Evolutionary conservation across 2,888 invertebrate genomes (phyloP), one percentile per base, ranked within the genome.

Genomic region (Portevinia maculata): DNA sequence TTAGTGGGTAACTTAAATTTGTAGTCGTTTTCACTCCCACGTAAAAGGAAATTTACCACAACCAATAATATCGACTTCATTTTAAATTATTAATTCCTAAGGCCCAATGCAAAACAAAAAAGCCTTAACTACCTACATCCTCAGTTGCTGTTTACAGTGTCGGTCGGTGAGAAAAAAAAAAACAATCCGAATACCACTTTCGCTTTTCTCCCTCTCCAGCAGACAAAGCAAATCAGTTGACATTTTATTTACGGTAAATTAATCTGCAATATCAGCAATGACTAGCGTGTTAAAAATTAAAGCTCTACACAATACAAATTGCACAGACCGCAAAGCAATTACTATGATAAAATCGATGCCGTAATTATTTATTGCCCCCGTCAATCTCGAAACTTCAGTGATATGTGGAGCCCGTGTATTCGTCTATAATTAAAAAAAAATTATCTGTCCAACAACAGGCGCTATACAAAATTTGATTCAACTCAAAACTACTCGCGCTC

Each of bases 401-500:
- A 30, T 39, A 28, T 13, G 39, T 6, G 11, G 11, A 41, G 39
- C 30, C 30, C 39, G 11, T 28, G 11, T 39, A 55, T 28, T 4
- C 34, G 32, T 34, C 34, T 67, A 67, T 46, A 67, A 55, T 67
- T 67, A 67, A 21, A 24, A 24, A 34, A 32, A 24, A 19, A 5
- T 13, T 17, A 13, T n/a, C 21, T 37, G 37, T 48, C 62, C n/a
- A 15, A 50, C 41, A 52, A 64, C 64, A 28, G 50, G 3, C 13
- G 13, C 6, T 8, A 15, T 17, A 19, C 9, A 11, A n/a, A 32
- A 15, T 48, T 30, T 57, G 50, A 50, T 37, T 64, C 46, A 30
- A 13, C 65, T 41, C 34, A 39, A 39, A 48, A 39, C 53, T 55
- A 70, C 69, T 60, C 69, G 46, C 37, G 59, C 46, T 78, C 59